A percentile compares a stretch with the other conserved stretches of the same genome.
Evolutionary conservation across 1,140 invertebrate genomes (phyloP).

Genomic region (Pomacea maculata): DNA sequence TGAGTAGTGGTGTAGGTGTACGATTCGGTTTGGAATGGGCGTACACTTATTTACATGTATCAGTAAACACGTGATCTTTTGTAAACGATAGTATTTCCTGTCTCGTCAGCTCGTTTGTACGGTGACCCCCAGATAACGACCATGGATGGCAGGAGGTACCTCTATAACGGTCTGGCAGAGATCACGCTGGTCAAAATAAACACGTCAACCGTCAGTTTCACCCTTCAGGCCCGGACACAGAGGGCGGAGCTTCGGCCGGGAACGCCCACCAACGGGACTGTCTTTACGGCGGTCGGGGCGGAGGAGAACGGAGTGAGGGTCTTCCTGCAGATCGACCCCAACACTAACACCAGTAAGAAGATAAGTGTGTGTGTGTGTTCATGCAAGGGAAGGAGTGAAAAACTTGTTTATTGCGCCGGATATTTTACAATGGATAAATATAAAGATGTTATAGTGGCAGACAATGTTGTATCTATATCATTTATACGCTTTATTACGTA

Average conservation of each 20-base stretch:
- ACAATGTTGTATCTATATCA: no score
- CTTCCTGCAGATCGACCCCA: constrained; percentile 25
- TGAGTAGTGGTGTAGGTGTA: no score
- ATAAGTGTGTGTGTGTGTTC: no score
- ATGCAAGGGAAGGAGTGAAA: no score
- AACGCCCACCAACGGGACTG: constrained; percentile 17
- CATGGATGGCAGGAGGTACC: constrained; percentile 88
- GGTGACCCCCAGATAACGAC: constrained; percentile 95
- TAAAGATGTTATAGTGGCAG: no score
- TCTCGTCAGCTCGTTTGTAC: constrained; percentile 25
- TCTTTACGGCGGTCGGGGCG: constrained; percentile 35
- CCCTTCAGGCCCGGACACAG: constrained; percentile 30
- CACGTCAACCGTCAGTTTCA: constrained; percentile 15
- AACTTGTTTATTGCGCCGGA: no score
- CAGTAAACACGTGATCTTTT: neutral
- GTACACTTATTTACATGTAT: no score
- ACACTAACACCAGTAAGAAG: neutral
- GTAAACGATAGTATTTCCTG: neutral
- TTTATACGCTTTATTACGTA: no score
- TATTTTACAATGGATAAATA: no score
- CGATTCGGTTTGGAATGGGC: no score
- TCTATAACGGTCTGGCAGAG: constrained; percentile 95
- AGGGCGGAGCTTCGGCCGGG: neutral
- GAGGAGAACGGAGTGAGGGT: constrained; percentile 16
- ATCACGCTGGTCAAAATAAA: constrained; percentile 67